Conservation (phyloP, 2,888 invertebrate genomes). For the Patella depressa region DNA sequence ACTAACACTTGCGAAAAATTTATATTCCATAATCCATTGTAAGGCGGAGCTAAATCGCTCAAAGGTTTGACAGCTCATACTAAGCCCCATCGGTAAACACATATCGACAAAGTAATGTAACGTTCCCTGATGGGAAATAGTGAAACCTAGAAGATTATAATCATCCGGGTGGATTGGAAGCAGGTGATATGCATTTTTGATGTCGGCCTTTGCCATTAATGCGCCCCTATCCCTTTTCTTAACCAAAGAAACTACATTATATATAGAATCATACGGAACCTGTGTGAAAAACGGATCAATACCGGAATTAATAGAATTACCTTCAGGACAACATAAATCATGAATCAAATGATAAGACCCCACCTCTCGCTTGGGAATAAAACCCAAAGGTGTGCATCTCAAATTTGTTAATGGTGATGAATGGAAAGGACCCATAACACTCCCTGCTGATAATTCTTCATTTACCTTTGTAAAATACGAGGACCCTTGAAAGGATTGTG, state of each 20-base stretch:
- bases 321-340: background rate
- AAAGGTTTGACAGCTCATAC: background rate
- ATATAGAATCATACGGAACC: background rate
- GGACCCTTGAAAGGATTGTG: background rate
- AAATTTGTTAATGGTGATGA: background rate
- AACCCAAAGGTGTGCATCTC: background rate
- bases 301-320: background rate
- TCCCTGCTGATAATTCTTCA: background rate
- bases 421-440: background rate
- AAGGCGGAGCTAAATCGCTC: slow-evolving; percentile 12
- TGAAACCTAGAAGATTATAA: background rate
- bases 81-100: slow-evolving; percentile 1
- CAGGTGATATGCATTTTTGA: background rate
- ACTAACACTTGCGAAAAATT: background rate
- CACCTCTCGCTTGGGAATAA: background rate
- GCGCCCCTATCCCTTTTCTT: background rate
- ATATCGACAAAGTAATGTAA: slow-evolving; percentile 5
- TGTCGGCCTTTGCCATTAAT: slow-evolving; percentile 8
- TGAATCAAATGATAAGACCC: background rate
- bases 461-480: background rate
- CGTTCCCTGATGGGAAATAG: background rate
- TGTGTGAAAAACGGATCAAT: background rate
- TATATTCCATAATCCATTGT: background rate
- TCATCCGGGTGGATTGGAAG: no score
- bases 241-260: background rate